A percentile compares a stretch with the other conserved stretches of the same genome.
Evolutionary conservation across 2,113 vertebrate genomes (phyloP).

Genomic region (Octodon degus): DNA sequence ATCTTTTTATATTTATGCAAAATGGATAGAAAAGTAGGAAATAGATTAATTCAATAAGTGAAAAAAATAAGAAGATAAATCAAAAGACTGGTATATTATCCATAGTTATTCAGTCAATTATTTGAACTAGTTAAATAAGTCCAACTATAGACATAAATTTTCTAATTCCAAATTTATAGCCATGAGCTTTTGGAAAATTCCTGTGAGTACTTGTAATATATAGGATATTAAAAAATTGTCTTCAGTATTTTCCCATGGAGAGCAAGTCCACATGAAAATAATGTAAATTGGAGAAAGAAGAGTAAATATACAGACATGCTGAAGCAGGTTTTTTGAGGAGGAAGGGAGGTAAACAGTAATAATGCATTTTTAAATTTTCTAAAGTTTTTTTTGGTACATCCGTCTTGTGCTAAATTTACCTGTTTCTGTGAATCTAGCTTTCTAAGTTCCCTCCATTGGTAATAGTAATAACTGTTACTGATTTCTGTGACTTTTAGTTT

Average conservation of each 20-base stretch:
- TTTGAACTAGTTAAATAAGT: not conserved
- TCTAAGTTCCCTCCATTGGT: not conserved
- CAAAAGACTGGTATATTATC: not conserved
- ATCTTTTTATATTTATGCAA: slow-evolving; percentile 32
- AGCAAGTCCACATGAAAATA: not conserved
- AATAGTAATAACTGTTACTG: not conserved
- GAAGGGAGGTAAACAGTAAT: not conserved
- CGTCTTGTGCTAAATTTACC: not conserved
- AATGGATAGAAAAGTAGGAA: not conserved
- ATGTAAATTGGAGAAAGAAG: not conserved
- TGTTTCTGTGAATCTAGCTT: not conserved
- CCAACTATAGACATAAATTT: not conserved
- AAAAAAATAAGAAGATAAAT: slow-evolving; percentile 37
- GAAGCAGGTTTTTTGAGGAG: not conserved
- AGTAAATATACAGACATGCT: not conserved
- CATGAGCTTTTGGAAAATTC: not conserved
- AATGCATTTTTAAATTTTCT: not conserved
- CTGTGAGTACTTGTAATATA: not conserved
- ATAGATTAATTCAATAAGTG: not conserved
- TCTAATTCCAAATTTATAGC: not conserved
- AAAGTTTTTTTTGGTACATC: not conserved
- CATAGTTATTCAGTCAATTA: not conserved
- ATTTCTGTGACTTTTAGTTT: not conserved
- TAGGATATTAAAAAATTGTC: not conserved
- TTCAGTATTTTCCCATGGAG: not conserved